Evolutionary conservation across 1,140 invertebrate genomes (phyloP).

Genomic region (Drosophila biarmipes): DNA sequence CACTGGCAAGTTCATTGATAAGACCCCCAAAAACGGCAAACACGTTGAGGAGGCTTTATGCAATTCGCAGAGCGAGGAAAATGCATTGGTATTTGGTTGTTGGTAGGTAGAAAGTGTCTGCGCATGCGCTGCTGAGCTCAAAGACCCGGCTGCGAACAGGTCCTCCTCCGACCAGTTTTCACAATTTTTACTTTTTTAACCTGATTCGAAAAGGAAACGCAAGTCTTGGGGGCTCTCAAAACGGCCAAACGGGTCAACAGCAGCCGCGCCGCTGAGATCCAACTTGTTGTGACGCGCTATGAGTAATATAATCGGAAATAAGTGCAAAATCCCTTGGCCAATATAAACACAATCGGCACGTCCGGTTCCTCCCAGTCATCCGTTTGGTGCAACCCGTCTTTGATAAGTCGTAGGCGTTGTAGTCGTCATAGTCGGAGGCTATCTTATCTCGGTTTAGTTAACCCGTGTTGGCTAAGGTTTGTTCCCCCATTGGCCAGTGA

Average conservation of each 20-base stretch:
- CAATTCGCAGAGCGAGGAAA: slow-evolving; percentile 45
- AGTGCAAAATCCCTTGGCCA: slow-evolving; percentile 62
- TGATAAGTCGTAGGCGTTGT: slow-evolving; percentile 60
- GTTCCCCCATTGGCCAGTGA: background rate
- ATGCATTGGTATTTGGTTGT: slow-evolving; percentile 22
- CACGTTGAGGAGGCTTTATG: slow-evolving; percentile 61
- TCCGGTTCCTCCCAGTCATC: slow-evolving; percentile 38
- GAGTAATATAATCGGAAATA: slow-evolving; percentile 74
- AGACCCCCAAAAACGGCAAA: slow-evolving; percentile 50
- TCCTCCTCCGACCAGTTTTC: slow-evolving; percentile 70
- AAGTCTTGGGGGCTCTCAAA: slow-evolving; percentile 9
- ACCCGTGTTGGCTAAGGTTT: slow-evolving; percentile 39
- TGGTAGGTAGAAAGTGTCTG: slow-evolving; percentile 67
- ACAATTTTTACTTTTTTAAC: slow-evolving; percentile 71
- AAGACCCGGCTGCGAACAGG: slow-evolving; percentile 37
- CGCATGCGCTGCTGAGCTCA: slow-evolving; percentile 25
- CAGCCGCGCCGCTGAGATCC: slow-evolving; percentile 18
- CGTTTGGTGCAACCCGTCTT: slow-evolving; percentile 25
- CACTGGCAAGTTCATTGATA: slow-evolving; percentile 77
- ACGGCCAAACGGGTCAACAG: slow-evolving; percentile 57
- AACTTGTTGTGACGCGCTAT: slow-evolving; percentile 52
- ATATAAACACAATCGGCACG: slow-evolving; percentile 46
- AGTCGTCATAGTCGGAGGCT: slow-evolving; percentile 49
- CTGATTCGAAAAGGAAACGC: slow-evolving; percentile 74
- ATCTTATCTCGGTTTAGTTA: slow-evolving; percentile 73